Evolutionary conservation across 2,797 vertebrate genomes (phyloP).

Genomic region (Anas acuta): DNA sequence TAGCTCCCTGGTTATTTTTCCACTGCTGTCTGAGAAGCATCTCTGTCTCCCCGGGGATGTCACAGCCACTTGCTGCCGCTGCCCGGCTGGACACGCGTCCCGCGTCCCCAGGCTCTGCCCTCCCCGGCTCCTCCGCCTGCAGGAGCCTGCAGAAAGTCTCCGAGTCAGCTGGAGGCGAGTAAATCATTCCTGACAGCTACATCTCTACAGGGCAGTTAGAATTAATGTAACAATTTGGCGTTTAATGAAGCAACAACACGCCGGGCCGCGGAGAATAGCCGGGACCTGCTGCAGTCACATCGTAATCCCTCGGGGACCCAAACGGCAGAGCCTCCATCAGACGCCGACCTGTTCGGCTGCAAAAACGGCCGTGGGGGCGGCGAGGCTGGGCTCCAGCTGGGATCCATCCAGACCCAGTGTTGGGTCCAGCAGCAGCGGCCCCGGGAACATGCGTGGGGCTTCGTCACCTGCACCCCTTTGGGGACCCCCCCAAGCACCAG

Average conservation of each 20-base stretch:
- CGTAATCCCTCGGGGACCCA: conserved; percentile 42
- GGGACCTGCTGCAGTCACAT: conserved; percentile 66
- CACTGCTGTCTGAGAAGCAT: accelerated
- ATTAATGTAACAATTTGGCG: conserved; percentile 90
- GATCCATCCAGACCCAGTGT: accelerated
- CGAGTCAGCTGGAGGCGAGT: conserved; percentile 86
- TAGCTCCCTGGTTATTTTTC: not conserved
- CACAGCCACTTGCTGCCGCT: not conserved
- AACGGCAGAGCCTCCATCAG: conserved; percentile 59
- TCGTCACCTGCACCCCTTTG: accelerated
- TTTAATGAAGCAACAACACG: conserved; percentile 88
- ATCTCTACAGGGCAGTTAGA: conserved; percentile 89
- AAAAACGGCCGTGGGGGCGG: not conserved
- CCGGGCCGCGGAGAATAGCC: conserved; percentile 55
- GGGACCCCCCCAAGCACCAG: accelerated
- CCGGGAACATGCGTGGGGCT: accelerated
- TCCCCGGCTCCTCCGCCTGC: not conserved
- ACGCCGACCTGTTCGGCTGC: conserved; percentile 43
- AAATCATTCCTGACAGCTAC: conserved; percentile 94
- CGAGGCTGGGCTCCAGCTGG: not conserved
- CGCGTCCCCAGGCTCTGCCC: not conserved
- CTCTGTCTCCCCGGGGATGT: not conserved
- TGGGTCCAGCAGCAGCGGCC: not conserved
- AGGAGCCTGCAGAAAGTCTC: conserved; percentile 32
- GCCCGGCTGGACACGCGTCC: not conserved